These are phyloP conservation scores for Drosophila basisetae DNA, from an alignment of 2,888 invertebrate species.

Conservation along the genomic window DNA sequence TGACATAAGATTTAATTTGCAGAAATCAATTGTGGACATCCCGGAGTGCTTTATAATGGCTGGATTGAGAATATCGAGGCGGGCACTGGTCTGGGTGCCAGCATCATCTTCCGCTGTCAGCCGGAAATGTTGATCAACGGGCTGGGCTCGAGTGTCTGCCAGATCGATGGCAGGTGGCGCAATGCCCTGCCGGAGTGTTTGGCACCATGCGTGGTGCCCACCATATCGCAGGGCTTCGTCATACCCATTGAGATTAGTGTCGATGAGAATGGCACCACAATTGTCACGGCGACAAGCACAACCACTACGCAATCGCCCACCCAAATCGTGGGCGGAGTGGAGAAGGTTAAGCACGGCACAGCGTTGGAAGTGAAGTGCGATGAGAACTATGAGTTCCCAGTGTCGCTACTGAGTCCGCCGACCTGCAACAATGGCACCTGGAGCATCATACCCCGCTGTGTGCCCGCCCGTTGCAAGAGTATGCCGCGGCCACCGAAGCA, in stretches of 20 bases:
- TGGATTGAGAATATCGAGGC: conserved; percentile 96
- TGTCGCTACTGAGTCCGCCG: conserved; percentile 90
- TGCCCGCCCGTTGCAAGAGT: conserved; percentile 92
- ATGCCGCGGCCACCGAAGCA: conserved; percentile 95
- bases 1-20: neutral
- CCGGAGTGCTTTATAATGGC: conserved; percentile 97
- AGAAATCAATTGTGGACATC: conserved; percentile 99
- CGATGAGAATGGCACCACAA: conserved; percentile 84
- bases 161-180: conserved; percentile 97
- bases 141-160: conserved; percentile 95
- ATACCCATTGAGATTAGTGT: conserved; percentile 87
- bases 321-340: conserved; percentile 85
- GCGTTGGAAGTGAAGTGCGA: conserved; percentile 92
- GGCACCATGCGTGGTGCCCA: conserved; percentile 97
- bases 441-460: conserved; percentile 95
- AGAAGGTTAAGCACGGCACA: conserved; percentile 88
- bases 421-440: conserved; percentile 98
- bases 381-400: conserved; percentile 93
- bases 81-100: conserved; percentile 95
- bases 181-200: conserved; percentile 95
- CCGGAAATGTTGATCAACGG: conserved; percentile 96
- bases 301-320: conserved; percentile 84
- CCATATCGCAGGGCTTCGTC: conserved; percentile 92
- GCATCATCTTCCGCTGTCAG: conserved; percentile 96
- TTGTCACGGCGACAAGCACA: conserved; percentile 78